A percentile compares a stretch with the other conserved stretches of the same genome.
Conservation (phyloP, 1,140 invertebrate genomes). For the Andricus grossulariae region DNA sequence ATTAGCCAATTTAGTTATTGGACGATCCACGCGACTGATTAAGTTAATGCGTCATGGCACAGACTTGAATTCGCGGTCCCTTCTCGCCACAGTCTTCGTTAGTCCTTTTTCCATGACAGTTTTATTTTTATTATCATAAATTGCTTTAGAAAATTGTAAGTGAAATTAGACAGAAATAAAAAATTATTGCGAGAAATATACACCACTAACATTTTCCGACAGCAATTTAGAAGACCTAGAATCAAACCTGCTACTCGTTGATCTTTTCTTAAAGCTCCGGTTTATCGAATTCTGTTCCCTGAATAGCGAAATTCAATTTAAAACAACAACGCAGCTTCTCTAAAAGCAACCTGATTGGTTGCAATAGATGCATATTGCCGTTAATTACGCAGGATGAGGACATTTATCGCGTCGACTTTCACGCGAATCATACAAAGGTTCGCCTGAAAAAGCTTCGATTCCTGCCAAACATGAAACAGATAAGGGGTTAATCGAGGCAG, state of each 20-base stretch:
- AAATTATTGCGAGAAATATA: no score
- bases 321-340: no score
- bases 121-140: not conserved
- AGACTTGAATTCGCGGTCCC: slow-evolving; percentile 54
- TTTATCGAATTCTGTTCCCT: no score
- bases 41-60: slow-evolving; percentile 62
- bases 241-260: not conserved
- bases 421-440: not conserved
- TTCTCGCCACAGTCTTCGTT: slow-evolving; percentile 44
- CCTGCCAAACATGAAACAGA: slow-evolving; percentile 43
- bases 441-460: not conserved
- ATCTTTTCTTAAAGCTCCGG: not conserved
- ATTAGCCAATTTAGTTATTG: slow-evolving; percentile 72
- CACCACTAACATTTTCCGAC: no score
- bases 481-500: slow-evolving; percentile 55
- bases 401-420: no score
- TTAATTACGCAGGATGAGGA: no score
- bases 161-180: not conserved
- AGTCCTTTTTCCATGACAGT: slow-evolving; percentile 32
- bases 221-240: no score
- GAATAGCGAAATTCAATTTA: no score
- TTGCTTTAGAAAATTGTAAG: not conserved
- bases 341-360: no score
- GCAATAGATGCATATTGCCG: no score
- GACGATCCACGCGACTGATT: slow-evolving; percentile 62